Evolutionary conservation across 2,888 invertebrate genomes (phyloP), one percentile per base, ranked within the genome.

Genomic region (Hydropsyche betteni): DNA sequence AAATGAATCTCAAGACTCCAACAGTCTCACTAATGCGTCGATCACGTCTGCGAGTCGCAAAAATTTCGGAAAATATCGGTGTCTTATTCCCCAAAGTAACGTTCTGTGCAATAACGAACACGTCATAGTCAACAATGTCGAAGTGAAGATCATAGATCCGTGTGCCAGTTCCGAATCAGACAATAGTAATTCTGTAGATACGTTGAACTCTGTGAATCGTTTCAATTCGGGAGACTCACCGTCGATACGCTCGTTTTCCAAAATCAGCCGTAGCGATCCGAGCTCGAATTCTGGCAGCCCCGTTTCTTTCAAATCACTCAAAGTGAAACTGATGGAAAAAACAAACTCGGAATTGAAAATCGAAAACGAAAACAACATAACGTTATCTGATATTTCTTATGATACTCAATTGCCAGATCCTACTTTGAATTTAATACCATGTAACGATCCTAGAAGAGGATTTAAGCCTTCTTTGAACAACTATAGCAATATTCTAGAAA

Each of bases 21-120:
- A 74, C 61, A 68, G 64, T 33, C 71, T 55, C 5, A 33, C 64
- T 5, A 55, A 44, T 44, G 6, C 64, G n/a, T 64, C 73, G 6
- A 70, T 73, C n/a, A 16, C 75, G 4, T 51, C 69, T 0, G 33
- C 69, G 16, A 58, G 72, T 24, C 89, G 88, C 81, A 89, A 89
- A 80, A 89, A 89, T 81, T 89, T 89, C 81, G 89, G 89, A 58
- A 89, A 89, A 83, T 89, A 88, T 81, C 83, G 88, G 51, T 88
- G 87, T 81, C 82, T 89, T 16, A 86, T 86, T 80, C 85, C 85
- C 33, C 36, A 61, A 16, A 70, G 7, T 5, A 84, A 87, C 51
- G 87, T 87, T 84, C 87, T 87, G 76, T 87, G 87, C 84, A 88
- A 88, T 83, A 87, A 86, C 50, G 87, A 84, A 75, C 87, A 86